These are phyloP conservation scores for Paramisgurnus dabryanus DNA, from an alignment of 2,113 vertebrate genomes.

Conservation along the genomic window DNA sequence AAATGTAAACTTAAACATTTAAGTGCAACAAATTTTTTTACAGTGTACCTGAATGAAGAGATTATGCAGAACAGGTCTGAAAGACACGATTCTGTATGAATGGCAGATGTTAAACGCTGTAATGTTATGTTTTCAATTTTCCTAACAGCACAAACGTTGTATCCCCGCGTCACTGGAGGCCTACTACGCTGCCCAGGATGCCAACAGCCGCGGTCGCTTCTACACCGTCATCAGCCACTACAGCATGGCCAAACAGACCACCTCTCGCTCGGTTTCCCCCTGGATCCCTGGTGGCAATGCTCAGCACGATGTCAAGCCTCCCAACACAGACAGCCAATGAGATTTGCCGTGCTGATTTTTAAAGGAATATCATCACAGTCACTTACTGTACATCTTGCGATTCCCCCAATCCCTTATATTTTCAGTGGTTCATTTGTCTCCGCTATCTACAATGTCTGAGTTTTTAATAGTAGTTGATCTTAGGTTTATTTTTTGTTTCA, in stretches of 20 bases:
- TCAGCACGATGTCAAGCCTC: slow-evolving; percentile 86
- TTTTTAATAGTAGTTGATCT: slow-evolving; percentile 23
- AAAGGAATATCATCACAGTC: background rate
- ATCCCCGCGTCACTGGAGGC: slow-evolving; percentile 96
- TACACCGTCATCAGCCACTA: slow-evolving; percentile 99
- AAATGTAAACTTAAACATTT: too few species aligned
- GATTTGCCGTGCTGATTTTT: slow-evolving; percentile 29
- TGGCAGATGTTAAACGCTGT: background rate
- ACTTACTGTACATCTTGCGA: background rate
- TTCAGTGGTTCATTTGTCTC: slow-evolving; percentile 48
- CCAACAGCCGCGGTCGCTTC: slow-evolving; percentile 91
- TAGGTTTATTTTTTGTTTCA: slow-evolving; percentile 57
- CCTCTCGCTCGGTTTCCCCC: slow-evolving; percentile 90
- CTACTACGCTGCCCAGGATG: slow-evolving; percentile 94
- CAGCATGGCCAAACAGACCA: slow-evolving; percentile 99
- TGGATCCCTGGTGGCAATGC: slow-evolving; percentile 87
- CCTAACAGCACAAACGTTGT: slow-evolving; percentile 91
- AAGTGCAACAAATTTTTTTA: too few species aligned
- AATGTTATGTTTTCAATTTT: background rate
- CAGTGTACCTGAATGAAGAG: too few species aligned
- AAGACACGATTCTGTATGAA: background rate
- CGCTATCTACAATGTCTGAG: background rate
- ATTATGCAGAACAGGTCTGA: too few species aligned
- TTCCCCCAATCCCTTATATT: slow-evolving; percentile 31
- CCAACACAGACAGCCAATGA: slow-evolving; percentile 88